Evolutionary conservation across 2,888 invertebrate genomes (phyloP).

Genomic region (Augiades crinisus): DNA sequence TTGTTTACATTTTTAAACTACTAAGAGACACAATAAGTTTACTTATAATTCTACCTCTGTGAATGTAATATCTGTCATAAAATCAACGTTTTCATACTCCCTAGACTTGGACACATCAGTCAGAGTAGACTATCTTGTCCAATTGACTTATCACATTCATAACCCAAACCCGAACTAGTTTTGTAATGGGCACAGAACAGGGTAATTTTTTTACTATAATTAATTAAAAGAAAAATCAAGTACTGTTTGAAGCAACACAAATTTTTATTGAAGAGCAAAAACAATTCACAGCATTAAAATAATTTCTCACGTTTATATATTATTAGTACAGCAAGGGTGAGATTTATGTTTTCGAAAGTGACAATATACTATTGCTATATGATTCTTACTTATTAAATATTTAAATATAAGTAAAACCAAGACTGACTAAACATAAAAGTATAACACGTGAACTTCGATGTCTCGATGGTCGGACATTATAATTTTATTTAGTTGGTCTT

Average conservation of each 20-base stretch:
- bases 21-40: too few relatives aligned
- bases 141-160: background rate
- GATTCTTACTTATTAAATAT: slow-evolving; percentile 21
- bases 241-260: slow-evolving; percentile 63
- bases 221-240: slow-evolving; percentile 39
- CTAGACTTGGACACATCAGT: too few relatives aligned
- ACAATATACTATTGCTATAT: slow-evolving; percentile 32
- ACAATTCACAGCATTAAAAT: slow-evolving; percentile 56
- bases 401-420: slow-evolving; percentile 69
- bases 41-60: too few relatives aligned
- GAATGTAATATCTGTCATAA: too few relatives aligned
- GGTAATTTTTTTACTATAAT: too few relatives aligned
- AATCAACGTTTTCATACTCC: too few relatives aligned
- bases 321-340: slow-evolving; percentile 44
- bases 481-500: slow-evolving; percentile 79
- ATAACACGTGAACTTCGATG: slow-evolving; percentile 54
- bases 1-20: too few relatives aligned
- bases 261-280: slow-evolving; percentile 65
- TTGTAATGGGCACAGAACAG: too few relatives aligned
- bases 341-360: slow-evolving; percentile 41
- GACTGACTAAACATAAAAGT: slow-evolving; percentile 79
- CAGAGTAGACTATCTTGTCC: too few relatives aligned
- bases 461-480: slow-evolving; percentile 53
- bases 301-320: slow-evolving; percentile 31
- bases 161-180: too few relatives aligned